These are phyloP conservation scores for Grammomys surdaster DNA, from an alignment of 2,113 vertebrate genomes.

Conservation along the genomic window DNA sequence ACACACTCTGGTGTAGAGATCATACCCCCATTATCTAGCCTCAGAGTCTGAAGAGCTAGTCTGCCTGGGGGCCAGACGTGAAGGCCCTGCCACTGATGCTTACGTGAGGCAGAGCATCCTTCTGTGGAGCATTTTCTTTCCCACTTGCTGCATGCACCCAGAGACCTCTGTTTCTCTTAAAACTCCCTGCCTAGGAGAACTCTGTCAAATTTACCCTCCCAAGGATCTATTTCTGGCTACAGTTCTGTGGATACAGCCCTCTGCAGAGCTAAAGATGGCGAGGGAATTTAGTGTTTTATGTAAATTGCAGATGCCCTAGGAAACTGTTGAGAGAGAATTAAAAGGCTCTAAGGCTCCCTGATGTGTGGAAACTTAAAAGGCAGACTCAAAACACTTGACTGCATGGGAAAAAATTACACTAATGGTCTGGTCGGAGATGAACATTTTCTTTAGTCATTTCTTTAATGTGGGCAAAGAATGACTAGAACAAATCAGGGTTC, in stretches of 20 bases:
- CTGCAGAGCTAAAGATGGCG: not conserved
- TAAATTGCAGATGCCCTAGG: slow-evolving; percentile 25
- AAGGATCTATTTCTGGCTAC: not conserved
- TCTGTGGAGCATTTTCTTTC: not conserved
- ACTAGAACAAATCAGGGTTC: not conserved
- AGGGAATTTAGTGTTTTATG: slow-evolving; percentile 12
- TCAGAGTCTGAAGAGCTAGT: not conserved
- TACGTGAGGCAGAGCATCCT: too few species aligned
- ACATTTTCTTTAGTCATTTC: not conserved
- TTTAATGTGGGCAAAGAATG: slow-evolving; percentile 1
- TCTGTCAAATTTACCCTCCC: not conserved
- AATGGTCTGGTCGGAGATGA: slow-evolving; percentile 1
- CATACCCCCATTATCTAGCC: not conserved
- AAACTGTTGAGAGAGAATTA: slow-evolving; percentile 42
- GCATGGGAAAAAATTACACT: slow-evolving; percentile 8
- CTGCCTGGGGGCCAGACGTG: not conserved
- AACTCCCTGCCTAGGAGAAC: not conserved
- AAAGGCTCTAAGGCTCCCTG: slow-evolving; percentile 9
- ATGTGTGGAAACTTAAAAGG: slow-evolving; percentile 8
- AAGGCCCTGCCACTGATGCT: not conserved
- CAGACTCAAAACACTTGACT: not conserved
- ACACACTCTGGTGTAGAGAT: not conserved
- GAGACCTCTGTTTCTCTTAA: not conserved
- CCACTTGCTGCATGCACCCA: not conserved
- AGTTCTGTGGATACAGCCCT: not conserved